These are phyloP conservation scores for Rhabdornis inornatus DNA, from an alignment of 2,113 vertebrate genomes.

Conservation along the genomic window DNA sequence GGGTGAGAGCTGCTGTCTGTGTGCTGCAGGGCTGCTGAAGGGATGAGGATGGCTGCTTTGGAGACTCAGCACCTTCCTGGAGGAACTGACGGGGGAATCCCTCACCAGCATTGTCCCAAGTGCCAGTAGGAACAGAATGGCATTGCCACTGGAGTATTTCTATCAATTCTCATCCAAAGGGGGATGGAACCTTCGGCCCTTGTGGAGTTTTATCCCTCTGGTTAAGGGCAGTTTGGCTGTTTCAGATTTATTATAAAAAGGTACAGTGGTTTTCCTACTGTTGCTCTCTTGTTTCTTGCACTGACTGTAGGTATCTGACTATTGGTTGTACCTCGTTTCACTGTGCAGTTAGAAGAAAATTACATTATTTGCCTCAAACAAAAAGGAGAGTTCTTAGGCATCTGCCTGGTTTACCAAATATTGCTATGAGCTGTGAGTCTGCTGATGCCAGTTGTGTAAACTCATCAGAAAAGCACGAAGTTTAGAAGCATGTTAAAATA, in stretches of 20 bases:
- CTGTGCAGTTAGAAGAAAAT: neutral
- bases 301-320: neutral
- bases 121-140: neutral
- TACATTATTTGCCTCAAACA: neutral
- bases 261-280: neutral
- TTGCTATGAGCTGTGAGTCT: neutral
- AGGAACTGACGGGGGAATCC: neutral
- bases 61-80: neutral
- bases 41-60: accelerated
- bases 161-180: neutral
- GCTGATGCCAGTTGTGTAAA: neutral
- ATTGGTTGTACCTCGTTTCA: accelerated
- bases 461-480: neutral
- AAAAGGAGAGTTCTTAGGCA: neutral
- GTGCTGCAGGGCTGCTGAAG: accelerated
- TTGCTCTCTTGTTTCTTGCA: neutral
- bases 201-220: neutral
- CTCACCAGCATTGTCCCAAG: neutral
- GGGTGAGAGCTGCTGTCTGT: neutral
- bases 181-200: neutral
- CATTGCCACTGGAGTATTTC: neutral
- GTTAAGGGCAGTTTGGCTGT: neutral
- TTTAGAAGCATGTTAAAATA: neutral
- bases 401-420: neutral
- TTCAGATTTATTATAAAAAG: neutral